Evolutionary conservation across 1,140 invertebrate genomes (phyloP).

Genomic region (Nylanderia fulva): DNA sequence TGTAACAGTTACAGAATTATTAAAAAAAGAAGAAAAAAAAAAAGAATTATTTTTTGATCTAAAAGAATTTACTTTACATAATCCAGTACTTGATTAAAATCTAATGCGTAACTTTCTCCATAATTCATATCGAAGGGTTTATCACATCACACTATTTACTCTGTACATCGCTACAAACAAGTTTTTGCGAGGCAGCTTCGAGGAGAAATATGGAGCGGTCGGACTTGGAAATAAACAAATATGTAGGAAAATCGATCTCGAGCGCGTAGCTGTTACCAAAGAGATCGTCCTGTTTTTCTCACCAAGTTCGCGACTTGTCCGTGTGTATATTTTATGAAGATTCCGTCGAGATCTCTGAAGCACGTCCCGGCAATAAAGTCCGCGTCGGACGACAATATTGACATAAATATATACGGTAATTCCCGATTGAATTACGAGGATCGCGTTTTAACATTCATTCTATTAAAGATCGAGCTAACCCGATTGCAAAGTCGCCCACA

Average conservation of each 20-base stretch:
- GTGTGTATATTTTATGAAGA: conserved; percentile 6
- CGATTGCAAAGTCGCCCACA: not conserved
- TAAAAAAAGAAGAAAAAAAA: too few relatives aligned
- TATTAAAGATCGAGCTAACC: not conserved
- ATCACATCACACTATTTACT: not conserved
- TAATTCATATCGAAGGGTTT: conserved; percentile 16
- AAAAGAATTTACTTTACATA: not conserved
- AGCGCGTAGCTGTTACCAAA: conserved; percentile 18
- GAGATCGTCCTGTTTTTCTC: conserved; percentile 5
- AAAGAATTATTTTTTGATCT: too few relatives aligned
- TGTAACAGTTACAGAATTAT: too few relatives aligned
- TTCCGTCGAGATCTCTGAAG: not conserved
- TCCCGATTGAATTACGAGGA: not conserved
- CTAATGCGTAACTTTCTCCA: too few relatives aligned
- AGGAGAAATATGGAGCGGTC: not conserved
- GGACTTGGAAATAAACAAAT: conserved; percentile 34
- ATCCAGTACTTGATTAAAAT: not conserved
- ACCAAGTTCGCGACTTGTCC: not conserved
- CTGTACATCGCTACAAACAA: conserved; percentile 31
- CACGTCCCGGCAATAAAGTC: conserved; percentile 15
- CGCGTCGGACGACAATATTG: not conserved
- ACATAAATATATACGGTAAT: conserved; percentile 2
- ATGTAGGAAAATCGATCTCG: conserved; percentile 8
- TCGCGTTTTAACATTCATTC: conserved; percentile 25
- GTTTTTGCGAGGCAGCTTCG: conserved; percentile 12